Evolutionary conservation across 2,113 vertebrate genomes (phyloP), one percentile per base, ranked within the genome.

Genomic region (Montifringilla adamsi): DNA sequence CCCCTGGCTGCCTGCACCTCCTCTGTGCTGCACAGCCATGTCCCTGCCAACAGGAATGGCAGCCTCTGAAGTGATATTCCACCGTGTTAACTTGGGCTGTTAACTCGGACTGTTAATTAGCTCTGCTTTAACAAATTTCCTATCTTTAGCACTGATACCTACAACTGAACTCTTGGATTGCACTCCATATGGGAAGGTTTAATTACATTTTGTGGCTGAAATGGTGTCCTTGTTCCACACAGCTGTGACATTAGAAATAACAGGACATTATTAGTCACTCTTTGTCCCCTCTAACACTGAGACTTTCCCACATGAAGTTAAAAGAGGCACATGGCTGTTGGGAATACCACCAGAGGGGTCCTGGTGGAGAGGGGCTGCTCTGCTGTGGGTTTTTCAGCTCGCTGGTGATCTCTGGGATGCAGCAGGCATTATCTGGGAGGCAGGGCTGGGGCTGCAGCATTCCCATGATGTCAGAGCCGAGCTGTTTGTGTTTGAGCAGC

Each of bases 401-500:
- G 2, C n/a, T 58, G 35, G n/a, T 16, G n/a, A 73, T 76, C 37
- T 39, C 24, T 5, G 64, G 64, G 75, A 52, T 15, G 2, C 9
- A 19, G 8, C 12, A 13, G 81, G 67, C 30, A 0, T 77, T 94
- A 69, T 94, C 87, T 58, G 60, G 72, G 55, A 89, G 88, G 92
- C 13, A 20, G 68, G 72, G 94, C 90, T 33, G 55, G 66, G 49
- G 64, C 82, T 80, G 64, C 59, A 67, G 85, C 79, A n/a, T 92
- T 90, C 85, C 85, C 83, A 84, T 78, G 75, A 80, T 89, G 88
- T 92, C 88, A 94, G 76, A 92, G 89, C 72, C 28, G 68, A 84
- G 72, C 88, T 90, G 78, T 73, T 93, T 86, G 93, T 31, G 90
- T 96, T 82, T 64, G 78, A 89, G 89, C 11, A 94, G 86, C 27